Conservation (phyloP, 2,888 invertebrate species). For the Cloeon dipterum region DNA sequence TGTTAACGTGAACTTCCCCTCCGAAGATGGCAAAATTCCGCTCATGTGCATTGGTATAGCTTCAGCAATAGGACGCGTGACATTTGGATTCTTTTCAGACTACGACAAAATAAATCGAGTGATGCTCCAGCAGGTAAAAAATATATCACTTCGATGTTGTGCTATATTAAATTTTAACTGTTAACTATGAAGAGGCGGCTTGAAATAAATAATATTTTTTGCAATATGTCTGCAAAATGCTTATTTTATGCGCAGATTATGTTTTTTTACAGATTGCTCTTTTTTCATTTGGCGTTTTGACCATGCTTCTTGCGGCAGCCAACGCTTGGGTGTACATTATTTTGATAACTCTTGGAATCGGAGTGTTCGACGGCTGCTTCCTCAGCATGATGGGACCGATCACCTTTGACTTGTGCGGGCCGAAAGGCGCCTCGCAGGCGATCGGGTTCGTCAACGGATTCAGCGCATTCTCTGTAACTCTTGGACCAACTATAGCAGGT, state of each 20-base stretch:
- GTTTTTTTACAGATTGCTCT: conserved; percentile 33
- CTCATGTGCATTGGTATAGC: no score
- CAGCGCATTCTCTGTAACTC: conserved; percentile 62
- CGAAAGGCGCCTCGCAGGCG: conserved; percentile 61
- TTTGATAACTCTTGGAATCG: conserved; percentile 54
- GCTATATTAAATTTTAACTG: no score
- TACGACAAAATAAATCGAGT: no score
- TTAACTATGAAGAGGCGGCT: no score
- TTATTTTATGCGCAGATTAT: neutral
- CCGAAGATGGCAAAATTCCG: no score
- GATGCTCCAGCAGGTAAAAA: no score
- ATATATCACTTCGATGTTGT: no score
- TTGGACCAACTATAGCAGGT: conserved; percentile 74
- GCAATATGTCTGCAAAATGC: no score
- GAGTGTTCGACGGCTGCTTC: conserved; percentile 81
- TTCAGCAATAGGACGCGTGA: no score
- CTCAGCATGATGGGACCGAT: conserved; percentile 79
- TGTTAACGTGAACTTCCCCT: no score
- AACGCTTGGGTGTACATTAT: conserved; percentile 39
- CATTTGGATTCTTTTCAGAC: no score
- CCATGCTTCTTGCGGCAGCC: conserved; percentile 50
- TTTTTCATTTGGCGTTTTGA: conserved; percentile 49
- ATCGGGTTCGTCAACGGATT: conserved; percentile 76
- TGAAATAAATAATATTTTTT: no score
- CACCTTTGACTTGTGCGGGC: conserved; percentile 71